These are phyloP conservation scores for Biston betularia DNA, from an alignment of 2,888 invertebrate genomes.

Conservation along the genomic window DNA sequence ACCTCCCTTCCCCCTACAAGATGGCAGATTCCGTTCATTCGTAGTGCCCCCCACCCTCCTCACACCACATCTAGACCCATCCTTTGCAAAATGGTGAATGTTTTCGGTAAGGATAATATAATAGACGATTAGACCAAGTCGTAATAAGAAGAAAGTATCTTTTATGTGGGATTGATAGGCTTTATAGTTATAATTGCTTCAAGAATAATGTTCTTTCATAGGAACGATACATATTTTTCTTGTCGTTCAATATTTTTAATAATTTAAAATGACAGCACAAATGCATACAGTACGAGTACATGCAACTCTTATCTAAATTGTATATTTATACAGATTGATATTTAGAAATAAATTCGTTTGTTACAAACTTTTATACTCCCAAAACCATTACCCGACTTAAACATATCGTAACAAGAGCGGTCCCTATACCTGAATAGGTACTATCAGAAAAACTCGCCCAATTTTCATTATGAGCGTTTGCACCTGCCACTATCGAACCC, in stretches of 20 bases:
- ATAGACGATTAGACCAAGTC: slow-evolving; percentile 45
- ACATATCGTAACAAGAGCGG: slow-evolving; percentile 36
- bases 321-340: background rate
- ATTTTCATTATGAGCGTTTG: slow-evolving; percentile 60
- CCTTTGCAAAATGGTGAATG: slow-evolving; percentile 52
- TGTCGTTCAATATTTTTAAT: background rate
- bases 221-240: background rate
- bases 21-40: slow-evolving; percentile 56
- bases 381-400: slow-evolving; percentile 26
- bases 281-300: background rate
- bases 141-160: slow-evolving; percentile 34
- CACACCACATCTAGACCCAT: slow-evolving; percentile 45
- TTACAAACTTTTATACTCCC: background rate
- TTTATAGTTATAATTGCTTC: slow-evolving; percentile 20
- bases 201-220: background rate
- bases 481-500: slow-evolving; percentile 64
- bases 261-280: background rate
- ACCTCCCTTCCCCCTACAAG: slow-evolving; percentile 48
- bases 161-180: slow-evolving; percentile 8
- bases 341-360: background rate
- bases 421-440: slow-evolving; percentile 59
- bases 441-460: slow-evolving; percentile 52
- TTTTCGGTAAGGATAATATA: slow-evolving; percentile 45
- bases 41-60: slow-evolving; percentile 42
- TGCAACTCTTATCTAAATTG: background rate